Conservation (phyloP, 2,797 vertebrate genomes). For the Hephaestus fuliginosus region DNA sequence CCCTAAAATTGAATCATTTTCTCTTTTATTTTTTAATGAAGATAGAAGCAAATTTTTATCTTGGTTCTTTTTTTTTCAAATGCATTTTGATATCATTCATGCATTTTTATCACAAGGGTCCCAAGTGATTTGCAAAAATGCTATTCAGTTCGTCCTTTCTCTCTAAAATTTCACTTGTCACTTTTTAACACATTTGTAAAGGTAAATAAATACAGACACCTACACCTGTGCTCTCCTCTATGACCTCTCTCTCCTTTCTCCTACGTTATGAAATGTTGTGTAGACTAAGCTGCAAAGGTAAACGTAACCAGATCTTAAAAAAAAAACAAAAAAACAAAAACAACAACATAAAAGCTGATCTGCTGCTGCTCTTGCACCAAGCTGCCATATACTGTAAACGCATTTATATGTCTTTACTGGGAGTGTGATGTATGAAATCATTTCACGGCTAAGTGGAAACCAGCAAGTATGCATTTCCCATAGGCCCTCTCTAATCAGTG, state of each 20-base stretch:
- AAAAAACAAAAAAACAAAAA: neutral
- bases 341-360: neutral
- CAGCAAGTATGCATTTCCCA: constrained; percentile 72
- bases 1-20: neutral
- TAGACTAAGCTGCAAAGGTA: constrained; percentile 25
- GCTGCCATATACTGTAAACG: constrained; percentile 58
- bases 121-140: neutral
- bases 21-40: neutral
- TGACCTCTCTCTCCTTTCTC: neutral
- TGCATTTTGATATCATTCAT: neutral
- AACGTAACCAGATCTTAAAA: constrained; percentile 35
- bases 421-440: constrained; percentile 77
- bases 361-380: constrained; percentile 21
- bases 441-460: constrained; percentile 77
- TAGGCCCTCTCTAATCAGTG: constrained; percentile 76
- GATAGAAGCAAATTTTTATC: neutral
- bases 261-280: constrained; percentile 3
- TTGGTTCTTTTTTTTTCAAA: neutral
- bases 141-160: neutral
- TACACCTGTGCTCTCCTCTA: neutral
- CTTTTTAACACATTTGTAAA: neutral
- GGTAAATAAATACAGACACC: neutral
- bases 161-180: neutral
- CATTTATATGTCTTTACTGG: constrained; percentile 62
- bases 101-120: neutral